phyloP scores from a whole-genome alignment of 2,888 invertebrate genomes.

The Cerceris rybyensis region DNA sequence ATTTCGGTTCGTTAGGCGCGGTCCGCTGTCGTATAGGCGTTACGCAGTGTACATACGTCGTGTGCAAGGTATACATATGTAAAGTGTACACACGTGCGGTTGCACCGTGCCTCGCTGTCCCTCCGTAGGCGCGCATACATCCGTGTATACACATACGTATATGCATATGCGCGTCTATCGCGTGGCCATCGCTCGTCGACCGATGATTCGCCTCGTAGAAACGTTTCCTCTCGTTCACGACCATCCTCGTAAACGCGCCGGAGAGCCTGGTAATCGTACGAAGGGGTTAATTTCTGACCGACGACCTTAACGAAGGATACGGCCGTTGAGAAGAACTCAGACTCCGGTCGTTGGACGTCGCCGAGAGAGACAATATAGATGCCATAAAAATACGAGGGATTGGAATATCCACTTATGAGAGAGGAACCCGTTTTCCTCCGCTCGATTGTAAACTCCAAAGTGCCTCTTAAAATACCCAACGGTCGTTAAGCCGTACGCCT shows the following conservation, averaged over 20 bases:
- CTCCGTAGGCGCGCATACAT: constrained; percentile 2
- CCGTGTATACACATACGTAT: background rate
- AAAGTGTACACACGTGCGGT: constrained; percentile 59
- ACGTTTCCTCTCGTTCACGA: constrained; percentile 36
- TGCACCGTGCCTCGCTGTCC: constrained; percentile 33
- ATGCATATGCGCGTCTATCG: constrained; percentile 6
- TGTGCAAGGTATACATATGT: constrained; percentile 60
- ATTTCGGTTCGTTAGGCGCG: constrained; percentile 77
- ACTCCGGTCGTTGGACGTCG: background rate
- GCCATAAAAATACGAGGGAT: constrained; percentile 37
- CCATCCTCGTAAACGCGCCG: constrained; percentile 7
- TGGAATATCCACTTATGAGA: constrained; percentile 14
- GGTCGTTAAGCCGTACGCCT: constrained; percentile 27
- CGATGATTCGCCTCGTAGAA: constrained; percentile 49
- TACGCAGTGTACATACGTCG: constrained; percentile 65
- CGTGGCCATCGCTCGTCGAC: constrained; percentile 34
- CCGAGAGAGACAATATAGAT: constrained; percentile 19
- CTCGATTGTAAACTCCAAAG: constrained; percentile 10
- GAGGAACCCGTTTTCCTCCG: constrained; percentile 8
- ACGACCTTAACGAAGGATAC: constrained; percentile 21
- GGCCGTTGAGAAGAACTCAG: background rate
- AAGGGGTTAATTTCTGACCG: constrained; percentile 44
- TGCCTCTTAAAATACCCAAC: constrained; percentile 6
- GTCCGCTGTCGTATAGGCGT: constrained; percentile 65
- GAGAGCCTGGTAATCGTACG: background rate